Base-by-base conservation (phyloP, 2,888 invertebrate genomes). In the Cosmia trapezina region DNA sequence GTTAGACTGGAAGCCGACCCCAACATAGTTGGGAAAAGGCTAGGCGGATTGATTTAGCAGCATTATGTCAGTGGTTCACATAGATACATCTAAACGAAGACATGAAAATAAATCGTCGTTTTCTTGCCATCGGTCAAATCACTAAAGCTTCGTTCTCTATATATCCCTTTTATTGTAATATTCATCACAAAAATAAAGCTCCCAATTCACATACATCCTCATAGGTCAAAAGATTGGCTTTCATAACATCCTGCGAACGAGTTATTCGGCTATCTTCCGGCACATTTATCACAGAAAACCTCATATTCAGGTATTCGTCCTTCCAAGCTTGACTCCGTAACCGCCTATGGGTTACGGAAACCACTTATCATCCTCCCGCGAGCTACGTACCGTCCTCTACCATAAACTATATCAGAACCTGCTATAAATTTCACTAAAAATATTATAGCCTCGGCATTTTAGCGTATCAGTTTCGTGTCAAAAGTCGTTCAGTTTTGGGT, bases 281-380 rank as follows among this genome's bases (percentile, higher is more conserved):
- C 41, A 51, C 64, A 76, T 81, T 70, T 51, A 82, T 77, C 73
- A 74, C 41, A 33, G 41, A 71, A 81, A 78, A 67, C 33, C 80
- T 67, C 70, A 67, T 61, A 68, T 64, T 65, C 80, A 69, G 77
- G 70, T 71, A 67, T 59, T 47, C 75, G 69, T 73, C 66, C 59
- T 61, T 43, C 56, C 64, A 70, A 82, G 61, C 61, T 74, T 82
- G 78, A 57, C 59, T 64, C 49, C 63, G 66, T 64, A 60, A 70
- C 65, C n/a, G 57, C 28, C 66, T 59, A 70, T 78, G 74, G 83
- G 60, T 53, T 70, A 61, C 80, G 85, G 84, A 85, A 86, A 72
- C 75, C 68, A 83, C 82, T 86, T 80, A 85, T 85, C 85, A 83
- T 73, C 61, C 62, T 71, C 53, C 70, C 70, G 51, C 84, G 62